Evolutionary conservation across 2,888 invertebrate species (phyloP), one percentile per base, ranked within the genome.

Genomic region (Ectemnius lituratus): DNA sequence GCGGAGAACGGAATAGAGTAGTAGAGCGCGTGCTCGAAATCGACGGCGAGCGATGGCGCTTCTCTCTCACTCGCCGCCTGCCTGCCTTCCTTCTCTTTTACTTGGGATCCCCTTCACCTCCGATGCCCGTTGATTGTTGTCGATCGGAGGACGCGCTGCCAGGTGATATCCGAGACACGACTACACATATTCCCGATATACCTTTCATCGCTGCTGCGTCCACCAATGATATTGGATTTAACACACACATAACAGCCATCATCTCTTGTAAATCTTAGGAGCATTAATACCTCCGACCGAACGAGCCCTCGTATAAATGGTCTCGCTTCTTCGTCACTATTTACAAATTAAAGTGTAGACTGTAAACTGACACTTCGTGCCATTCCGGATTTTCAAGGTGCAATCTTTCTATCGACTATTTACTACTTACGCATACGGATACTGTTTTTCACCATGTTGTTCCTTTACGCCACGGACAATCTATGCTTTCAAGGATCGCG

Each of bases 11-110:
- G 74, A 76, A 79, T 75, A 76, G 77, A 16, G 14, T 14, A 82
- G 81, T 73, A 81, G 78, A 74, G 80, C 81, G 81, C 81, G 79
- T 80, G 81, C 83, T 81, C 84, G 70, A 80, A 81, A 73, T 72
- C 68, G 63, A 57, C 62, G 70, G 13, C 4, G 4, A 52, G n/a
- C 58, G 20, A 57, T 65, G 64, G 49, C 67, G 67, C 69, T 75
- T 72, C 66, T 64, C 79, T 73, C 73, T 68, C 74, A 71, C 76
- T 66, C 74, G 67, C 73, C 73, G 63, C 69, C 64, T 49, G 63
- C 69, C 64, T 49, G 67, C 65, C 60, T 67, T 61, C 46, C 52
- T 20, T 46, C 14, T 28, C 45, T 60, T 52, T 62, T 63, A 49
- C 37, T 52, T 65, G n/a, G 27, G 37, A 27, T 45, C 63, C 62